These are phyloP conservation scores for Aphidoletes aphidimyza DNA, from an alignment of 2,888 invertebrate genomes.

Conservation along the genomic window DNA sequence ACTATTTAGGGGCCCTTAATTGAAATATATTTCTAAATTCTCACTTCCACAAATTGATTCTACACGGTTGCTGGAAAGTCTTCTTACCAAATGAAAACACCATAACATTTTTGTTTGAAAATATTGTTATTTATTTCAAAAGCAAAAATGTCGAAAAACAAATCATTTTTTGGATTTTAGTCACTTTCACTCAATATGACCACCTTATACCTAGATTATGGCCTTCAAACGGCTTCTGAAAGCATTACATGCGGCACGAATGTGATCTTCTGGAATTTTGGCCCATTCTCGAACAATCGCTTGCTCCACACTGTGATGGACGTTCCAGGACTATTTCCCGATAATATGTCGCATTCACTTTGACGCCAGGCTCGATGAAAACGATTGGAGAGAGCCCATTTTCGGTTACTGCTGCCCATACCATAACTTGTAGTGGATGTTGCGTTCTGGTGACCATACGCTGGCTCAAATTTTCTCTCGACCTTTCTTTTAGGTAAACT, in stretches of 20 bases:
- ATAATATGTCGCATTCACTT: background rate
- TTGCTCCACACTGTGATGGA: background rate
- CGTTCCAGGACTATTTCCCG: background rate
- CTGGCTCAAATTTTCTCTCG: conserved; percentile 44
- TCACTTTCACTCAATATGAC: background rate
- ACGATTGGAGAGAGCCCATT: background rate
- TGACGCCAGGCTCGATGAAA: background rate
- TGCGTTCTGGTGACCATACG: conserved; percentile 10
- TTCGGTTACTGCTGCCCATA: conserved; percentile 50
- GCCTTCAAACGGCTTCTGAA: background rate
- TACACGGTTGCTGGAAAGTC: too few relatives aligned
- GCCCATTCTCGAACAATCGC: background rate
- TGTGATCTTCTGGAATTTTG: background rate
- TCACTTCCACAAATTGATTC: too few relatives aligned
- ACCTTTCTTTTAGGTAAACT: conserved; percentile 56
- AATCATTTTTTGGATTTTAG: too few relatives aligned
- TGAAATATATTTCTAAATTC: too few relatives aligned
- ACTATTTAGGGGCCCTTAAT: too few relatives aligned
- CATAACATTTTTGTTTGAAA: too few relatives aligned
- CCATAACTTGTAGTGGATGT: background rate
- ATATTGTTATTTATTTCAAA: too few relatives aligned
- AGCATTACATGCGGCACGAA: background rate
- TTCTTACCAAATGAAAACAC: too few relatives aligned
- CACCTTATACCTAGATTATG: background rate
- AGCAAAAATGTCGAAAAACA: too few relatives aligned